Conservation (phyloP, 2,113 vertebrate species). For the Nerophis lumbriciformis region DNA sequence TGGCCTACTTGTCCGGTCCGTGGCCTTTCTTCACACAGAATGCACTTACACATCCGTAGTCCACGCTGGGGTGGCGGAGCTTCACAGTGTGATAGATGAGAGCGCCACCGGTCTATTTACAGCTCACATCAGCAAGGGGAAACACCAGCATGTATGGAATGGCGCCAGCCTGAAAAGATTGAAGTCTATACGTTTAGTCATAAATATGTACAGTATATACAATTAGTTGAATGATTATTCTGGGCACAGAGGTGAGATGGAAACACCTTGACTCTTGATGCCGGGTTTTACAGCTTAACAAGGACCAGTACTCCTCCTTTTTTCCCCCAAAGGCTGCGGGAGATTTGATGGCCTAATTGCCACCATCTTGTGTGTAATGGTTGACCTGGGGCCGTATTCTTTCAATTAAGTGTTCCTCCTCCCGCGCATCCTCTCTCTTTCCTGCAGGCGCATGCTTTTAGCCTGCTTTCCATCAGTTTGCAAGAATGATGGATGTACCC, state of each 20-base stretch:
- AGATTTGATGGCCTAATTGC: slow-evolving; percentile 69
- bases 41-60: slow-evolving; percentile 36
- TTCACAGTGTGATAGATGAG: slow-evolving; percentile 37
- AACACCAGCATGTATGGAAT: neutral
- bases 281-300: slow-evolving; percentile 45
- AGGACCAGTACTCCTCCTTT: slow-evolving; percentile 27
- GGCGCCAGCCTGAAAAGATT: slow-evolving; percentile 1
- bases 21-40: slow-evolving; percentile 44
- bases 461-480: slow-evolving; percentile 38
- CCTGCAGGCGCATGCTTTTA: slow-evolving; percentile 44
- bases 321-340: slow-evolving; percentile 27
- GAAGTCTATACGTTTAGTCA: neutral
- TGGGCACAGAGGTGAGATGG: slow-evolving; percentile 24
- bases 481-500: slow-evolving; percentile 16
- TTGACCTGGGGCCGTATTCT: slow-evolving; percentile 61
- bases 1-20: slow-evolving; percentile 55
- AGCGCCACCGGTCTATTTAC: slow-evolving; percentile 36
- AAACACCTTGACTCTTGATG: slow-evolving; percentile 39
- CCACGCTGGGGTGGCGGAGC: neutral
- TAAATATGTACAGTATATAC: neutral
- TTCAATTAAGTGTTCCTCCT: slow-evolving; percentile 61
- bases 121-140: neutral
- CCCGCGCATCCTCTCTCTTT: slow-evolving; percentile 33
- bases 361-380: slow-evolving; percentile 66
- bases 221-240: slow-evolving; percentile 8